Base-by-base conservation (phyloP, 2,888 invertebrate species). In the Leptopilina drosophilae region DNA sequence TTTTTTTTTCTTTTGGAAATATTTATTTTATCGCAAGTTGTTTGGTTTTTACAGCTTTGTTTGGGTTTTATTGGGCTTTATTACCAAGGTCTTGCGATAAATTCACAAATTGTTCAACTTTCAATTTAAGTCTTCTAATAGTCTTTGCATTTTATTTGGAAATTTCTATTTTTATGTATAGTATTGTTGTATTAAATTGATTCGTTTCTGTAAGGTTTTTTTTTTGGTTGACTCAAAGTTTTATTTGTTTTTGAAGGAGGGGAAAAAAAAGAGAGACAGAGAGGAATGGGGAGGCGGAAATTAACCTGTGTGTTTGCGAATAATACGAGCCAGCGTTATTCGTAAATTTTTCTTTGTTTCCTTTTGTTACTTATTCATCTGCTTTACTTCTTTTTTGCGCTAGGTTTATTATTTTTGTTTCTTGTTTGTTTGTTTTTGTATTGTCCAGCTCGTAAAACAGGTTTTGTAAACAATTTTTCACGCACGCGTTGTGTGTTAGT, bases 401-500 rank as follows among this genome's bases (percentile, higher is more conserved):
- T 33, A 33, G 33, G 33, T 66, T 65, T 78, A 78, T 78, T 79
- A n/a, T 80, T 80, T 77, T 76, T 5, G 8, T 64, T 76, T 15
- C 40, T 80, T 80, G 2, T 80, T 78, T 78, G 78, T 78, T 78
- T 78, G 12, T 14, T 15, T 77, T 75, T 62, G 14, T 49, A 82
- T 84, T 81, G 80, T 82, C 82, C 80, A 82, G 83, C 83, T 82
- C 83, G 82, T 84, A 82, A 69, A 84, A 84, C 82, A 84, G 81
- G 81, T 84, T 79, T 80, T 80, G 79, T 81, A 83, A 81, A 80
- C 80, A 8, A 8, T 49, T 49, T 82, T 81, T 83, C 82, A 82
- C 82, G 84, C 82, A 82, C 84, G 79, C 78, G 78, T 77, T 20
- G 80, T 81, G 80, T 83, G 81, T 83, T 82, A 81, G 77, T 81